Base-by-base conservation (phyloP, 1,140 invertebrate genomes). In the Heliothis virescens region DNA sequence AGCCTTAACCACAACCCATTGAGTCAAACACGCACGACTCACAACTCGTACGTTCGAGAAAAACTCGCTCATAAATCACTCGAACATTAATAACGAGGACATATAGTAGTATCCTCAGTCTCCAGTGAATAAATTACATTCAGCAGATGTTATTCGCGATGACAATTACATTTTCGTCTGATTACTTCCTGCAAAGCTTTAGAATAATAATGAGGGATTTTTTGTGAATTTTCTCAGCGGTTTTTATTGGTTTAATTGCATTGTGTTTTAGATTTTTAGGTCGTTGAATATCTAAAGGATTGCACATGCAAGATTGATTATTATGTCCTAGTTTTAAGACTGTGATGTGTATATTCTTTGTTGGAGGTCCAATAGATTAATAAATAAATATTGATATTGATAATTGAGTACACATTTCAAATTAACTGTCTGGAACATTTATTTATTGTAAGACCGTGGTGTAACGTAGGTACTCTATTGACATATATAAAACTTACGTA, bases 121-220 rank as follows among this genome's bases (percentile, higher is more conserved):
- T 26, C 65, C 65, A 21, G 47, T 82, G 84, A 82, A 83, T 85
- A 85, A 85, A 85, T 83, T 85, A 83, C n/a, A 79, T 75, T 80
- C 79, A 75, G 72, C 84, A 73, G 74, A 85, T 82, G 84, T 86
- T 87, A 85, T 85, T 85, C 85, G 82, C 82, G 83, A 87, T 84
- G 85, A 87, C 86, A 86, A 88, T 88, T 89, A 87, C 86, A 88
- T 86, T 85, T 86, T 81, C 82, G 80, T 83, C 79, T 83, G 83
- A 88, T 88, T 87, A 82, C 85, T 85, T 81, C 82, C 79, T 72
- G 76, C 76, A 62, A 48, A 34, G 80, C 62, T 83, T 73, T 84
- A 34, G 85, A 89, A 89, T 89, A 87, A 83, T 87, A 86, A 89
- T 82, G 79, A 80, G 74, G 5, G 16, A 21, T 50, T 79, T 79